These are phyloP conservation scores for Cordilura impudica DNA, from an alignment of 2,888 invertebrate genomes.

Conservation along the genomic window DNA sequence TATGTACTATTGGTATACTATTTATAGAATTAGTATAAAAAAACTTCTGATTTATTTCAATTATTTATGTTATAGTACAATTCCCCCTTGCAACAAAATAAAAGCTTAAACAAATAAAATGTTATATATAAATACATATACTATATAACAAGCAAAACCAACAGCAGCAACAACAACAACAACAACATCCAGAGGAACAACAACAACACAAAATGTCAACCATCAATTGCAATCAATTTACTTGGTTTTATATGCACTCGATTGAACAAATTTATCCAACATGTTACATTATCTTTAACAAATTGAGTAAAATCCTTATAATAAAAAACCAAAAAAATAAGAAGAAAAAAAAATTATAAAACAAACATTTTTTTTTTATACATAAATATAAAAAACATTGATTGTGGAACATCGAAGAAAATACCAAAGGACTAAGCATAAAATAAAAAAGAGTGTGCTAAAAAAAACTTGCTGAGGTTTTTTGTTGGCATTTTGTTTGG, in stretches of 20 bases:
- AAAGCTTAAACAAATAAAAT: conserved; percentile 11
- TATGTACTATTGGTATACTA: no score
- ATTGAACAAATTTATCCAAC: conserved; percentile 63
- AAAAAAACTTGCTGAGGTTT: neutral
- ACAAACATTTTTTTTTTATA: conserved; percentile 30
- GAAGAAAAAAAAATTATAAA: conserved; percentile 23
- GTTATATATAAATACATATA: conserved; percentile 25
- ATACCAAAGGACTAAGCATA: neutral
- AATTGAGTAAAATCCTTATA: conserved; percentile 62
- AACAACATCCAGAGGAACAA: conserved; percentile 16
- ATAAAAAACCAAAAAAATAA: conserved; percentile 22
- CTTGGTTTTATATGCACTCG: conserved; percentile 63
- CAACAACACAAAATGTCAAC: conserved; percentile 60
- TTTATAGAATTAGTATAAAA: no score
- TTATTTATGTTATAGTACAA: conserved; percentile 58
- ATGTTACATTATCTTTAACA: conserved; percentile 64
- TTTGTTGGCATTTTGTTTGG: conserved; percentile 29
- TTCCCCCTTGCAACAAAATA: conserved; percentile 42
- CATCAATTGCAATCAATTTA: conserved; percentile 63
- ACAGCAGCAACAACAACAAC: neutral
- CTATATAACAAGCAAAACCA: conserved; percentile 12
- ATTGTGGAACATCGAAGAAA: conserved; percentile 9
- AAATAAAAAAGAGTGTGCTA: neutral
- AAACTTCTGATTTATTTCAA: conserved; percentile 61
- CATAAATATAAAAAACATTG: conserved; percentile 38